Percentiles rank a stretch among this genome's conserved stretches.
Conservation (phyloP, 2,113 vertebrate species). For the Corythornis madagascariensis region DNA sequence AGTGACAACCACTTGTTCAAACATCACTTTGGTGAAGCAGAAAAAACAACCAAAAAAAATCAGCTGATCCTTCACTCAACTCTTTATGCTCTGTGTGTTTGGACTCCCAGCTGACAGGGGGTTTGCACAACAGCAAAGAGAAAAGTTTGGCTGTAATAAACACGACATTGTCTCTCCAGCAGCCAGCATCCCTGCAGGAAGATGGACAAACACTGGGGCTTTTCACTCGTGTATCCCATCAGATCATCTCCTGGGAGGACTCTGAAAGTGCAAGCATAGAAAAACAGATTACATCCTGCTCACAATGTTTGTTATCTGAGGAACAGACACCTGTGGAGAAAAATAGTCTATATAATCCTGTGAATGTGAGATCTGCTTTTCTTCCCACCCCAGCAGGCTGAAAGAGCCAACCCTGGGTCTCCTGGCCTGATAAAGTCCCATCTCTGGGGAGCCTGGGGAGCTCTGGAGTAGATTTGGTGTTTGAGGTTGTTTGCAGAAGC, state of each 20-base stretch:
- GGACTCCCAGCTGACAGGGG: neutral
- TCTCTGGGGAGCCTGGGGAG: neutral
- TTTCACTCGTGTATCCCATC: neutral
- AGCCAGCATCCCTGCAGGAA: neutral
- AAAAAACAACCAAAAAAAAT: neutral
- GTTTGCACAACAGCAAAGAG: neutral
- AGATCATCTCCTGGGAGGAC: neutral
- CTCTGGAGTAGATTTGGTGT: neutral
- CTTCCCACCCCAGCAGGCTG: neutral
- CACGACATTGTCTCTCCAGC: neutral
- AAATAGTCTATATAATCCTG: neutral
- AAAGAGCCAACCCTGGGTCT: neutral
- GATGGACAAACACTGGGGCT: neutral
- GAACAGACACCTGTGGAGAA: neutral
- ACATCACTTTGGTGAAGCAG: neutral
- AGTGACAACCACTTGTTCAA: neutral
- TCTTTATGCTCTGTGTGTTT: neutral
- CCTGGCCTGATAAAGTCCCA: neutral
- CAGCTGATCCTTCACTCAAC: neutral
- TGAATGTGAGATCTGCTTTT: neutral
- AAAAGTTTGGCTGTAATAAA: neutral
- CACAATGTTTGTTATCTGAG: neutral
- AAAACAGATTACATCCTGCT: constrained; percentile 1
- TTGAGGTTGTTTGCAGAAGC: neutral
- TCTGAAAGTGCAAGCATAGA: neutral